Evolutionary conservation across 2,797 vertebrate species (phyloP).

Genomic region (Malacoraja senta): DNA sequence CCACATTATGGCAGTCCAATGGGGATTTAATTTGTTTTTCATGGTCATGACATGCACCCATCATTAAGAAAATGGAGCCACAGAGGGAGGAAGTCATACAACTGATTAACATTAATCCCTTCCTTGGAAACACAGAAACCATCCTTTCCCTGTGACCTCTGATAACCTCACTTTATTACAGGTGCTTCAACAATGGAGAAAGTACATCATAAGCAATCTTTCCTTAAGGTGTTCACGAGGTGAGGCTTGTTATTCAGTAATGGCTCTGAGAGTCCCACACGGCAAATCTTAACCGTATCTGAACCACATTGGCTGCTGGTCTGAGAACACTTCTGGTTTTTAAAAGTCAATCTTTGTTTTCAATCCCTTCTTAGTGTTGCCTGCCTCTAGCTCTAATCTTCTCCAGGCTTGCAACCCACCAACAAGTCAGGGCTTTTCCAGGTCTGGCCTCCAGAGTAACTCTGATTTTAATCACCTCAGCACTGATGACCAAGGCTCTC

Average conservation of each 20-base stretch:
- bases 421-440: neutral
- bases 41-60: neutral
- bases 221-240: neutral
- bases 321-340: neutral
- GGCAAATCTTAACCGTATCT: neutral
- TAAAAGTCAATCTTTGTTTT: neutral
- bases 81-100: neutral
- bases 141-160: conserved; percentile 11
- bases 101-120: conserved; percentile 8
- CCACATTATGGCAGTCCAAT: neutral
- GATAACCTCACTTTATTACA: neutral
- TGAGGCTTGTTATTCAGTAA: neutral
- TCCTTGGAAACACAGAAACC: no score
- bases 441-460: neutral
- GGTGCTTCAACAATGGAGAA: conserved; percentile 9
- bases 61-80: neutral
- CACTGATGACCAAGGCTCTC: neutral
- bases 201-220: neutral
- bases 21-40: neutral
- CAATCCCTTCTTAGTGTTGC: no score
- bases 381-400: neutral
- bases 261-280: neutral
- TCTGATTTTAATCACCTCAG: neutral
- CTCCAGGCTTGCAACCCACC: neutral
- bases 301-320: neutral